Percentiles rank a stretch among this genome's conserved stretches.
phyloP scores from a whole-genome alignment of 1,140 invertebrate genomes.

The Polypedilum pembai region DNA sequence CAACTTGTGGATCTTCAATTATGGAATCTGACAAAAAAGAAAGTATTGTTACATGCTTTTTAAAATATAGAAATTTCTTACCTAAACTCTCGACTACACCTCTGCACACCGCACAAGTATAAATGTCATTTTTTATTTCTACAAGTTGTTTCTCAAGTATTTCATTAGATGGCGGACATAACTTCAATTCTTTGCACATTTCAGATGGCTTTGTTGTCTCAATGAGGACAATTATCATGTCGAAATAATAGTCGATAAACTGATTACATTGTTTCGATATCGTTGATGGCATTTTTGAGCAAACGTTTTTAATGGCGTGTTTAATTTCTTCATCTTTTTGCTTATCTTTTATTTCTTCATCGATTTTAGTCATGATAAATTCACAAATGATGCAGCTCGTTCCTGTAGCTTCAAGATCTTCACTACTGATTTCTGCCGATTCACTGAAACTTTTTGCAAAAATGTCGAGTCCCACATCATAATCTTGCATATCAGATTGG shows the following conservation, averaged over 20 bases:
- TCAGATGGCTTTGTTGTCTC: constrained; percentile 7
- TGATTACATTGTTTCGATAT: background rate
- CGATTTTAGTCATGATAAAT: constrained; percentile 60
- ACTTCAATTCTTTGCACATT: background rate
- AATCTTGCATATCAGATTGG: background rate
- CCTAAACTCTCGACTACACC: background rate
- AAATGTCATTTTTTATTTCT: background rate
- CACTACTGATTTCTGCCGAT: background rate
- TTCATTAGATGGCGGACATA: background rate
- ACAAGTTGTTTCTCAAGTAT: background rate
- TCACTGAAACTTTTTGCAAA: background rate
- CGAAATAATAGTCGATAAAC: constrained; percentile 16
- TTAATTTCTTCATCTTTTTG: constrained; percentile 48
- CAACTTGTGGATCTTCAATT: constrained; percentile 11
- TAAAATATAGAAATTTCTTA: too few species aligned
- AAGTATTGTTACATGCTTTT: too few species aligned
- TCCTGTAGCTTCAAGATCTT: background rate
- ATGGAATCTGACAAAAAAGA: background rate
- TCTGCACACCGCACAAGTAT: background rate
- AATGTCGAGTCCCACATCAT: background rate
- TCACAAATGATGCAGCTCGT: constrained; percentile 60
- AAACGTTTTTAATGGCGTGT: constrained; percentile 28
- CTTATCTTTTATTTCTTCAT: constrained; percentile 57
- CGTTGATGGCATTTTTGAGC: constrained; percentile 20
- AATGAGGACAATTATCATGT: background rate